A percentile compares a stretch with the other conserved stretches of the same genome.
These are phyloP conservation scores for Apis mellifera DNA, from an alignment of 1,140 invertebrate genomes.

Conservation along the genomic window DNA sequence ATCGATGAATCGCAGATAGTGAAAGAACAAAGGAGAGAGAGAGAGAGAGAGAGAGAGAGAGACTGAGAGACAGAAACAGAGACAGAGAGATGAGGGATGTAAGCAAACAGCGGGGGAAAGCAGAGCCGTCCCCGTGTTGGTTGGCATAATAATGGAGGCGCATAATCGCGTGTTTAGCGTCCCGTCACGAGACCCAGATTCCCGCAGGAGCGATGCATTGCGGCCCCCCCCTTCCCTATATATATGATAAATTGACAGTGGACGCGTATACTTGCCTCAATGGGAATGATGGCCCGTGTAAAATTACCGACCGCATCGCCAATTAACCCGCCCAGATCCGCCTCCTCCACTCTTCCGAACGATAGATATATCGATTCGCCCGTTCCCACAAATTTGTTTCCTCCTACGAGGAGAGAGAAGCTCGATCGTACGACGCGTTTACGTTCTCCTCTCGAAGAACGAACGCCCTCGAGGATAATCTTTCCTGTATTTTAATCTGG, in stretches of 20 bases:
- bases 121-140: constrained; percentile 21
- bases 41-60: too few relatives aligned
- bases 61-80: too few relatives aligned
- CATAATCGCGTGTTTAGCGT: constrained; percentile 62
- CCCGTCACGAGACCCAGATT: constrained; percentile 51
- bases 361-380: too few relatives aligned
- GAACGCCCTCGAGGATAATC: too few relatives aligned
- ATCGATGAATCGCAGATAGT: too few relatives aligned
- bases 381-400: too few relatives aligned
- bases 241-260: constrained; percentile 62
- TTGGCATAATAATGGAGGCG: constrained; percentile 57
- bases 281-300: constrained; percentile 51
- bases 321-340: neutral
- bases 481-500: too few relatives aligned
- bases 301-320: constrained; percentile 47
- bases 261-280: constrained; percentile 43
- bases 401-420: neutral
- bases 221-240: constrained; percentile 51
- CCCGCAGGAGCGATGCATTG: constrained; percentile 52
- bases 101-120: neutral
- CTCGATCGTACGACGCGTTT: too few relatives aligned
- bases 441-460: too few relatives aligned
- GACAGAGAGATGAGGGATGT: neutral
- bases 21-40: too few relatives aligned
- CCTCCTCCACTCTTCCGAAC: neutral